Conservation (phyloP, 1,140 invertebrate species). For the Steinernema feltiae region DNA sequence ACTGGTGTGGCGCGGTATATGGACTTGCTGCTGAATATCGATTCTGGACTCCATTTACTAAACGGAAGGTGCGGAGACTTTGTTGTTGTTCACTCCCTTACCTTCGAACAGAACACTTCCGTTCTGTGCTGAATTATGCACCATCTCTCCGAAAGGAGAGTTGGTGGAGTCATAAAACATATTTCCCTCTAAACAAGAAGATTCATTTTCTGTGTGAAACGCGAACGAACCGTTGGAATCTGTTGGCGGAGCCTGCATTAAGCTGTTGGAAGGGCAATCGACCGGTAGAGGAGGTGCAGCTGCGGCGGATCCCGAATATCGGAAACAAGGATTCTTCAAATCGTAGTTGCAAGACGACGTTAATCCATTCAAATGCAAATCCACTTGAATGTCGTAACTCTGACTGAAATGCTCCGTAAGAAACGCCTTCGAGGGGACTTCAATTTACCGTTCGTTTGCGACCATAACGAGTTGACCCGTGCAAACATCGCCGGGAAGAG, state of each 20-base stretch:
- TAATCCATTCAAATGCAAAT: slow-evolving; percentile 76
- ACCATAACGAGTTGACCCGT: slow-evolving; percentile 78
- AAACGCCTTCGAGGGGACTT: too few relatives aligned
- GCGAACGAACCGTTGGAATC: background rate
- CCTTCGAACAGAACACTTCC: background rate
- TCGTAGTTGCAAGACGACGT: slow-evolving; percentile 65
- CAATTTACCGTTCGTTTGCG: slow-evolving; percentile 77
- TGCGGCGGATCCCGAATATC: slow-evolving; percentile 10
- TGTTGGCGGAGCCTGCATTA: slow-evolving; percentile 18
- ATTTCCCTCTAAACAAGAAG: background rate
- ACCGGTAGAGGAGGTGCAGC: background rate
- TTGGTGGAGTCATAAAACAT: slow-evolving; percentile 8
- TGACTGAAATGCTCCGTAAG: slow-evolving; percentile 65
- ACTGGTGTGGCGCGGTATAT: background rate
- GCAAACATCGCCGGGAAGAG: slow-evolving; percentile 84
- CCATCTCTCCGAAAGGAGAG: slow-evolving; percentile 9
- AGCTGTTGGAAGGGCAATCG: background rate
- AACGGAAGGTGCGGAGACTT: background rate
- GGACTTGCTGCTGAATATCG: background rate
- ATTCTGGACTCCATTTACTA: background rate
- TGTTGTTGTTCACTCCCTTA: background rate
- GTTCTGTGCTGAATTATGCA: background rate
- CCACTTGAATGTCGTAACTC: slow-evolving; percentile 98
- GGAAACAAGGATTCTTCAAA: slow-evolving; percentile 21
- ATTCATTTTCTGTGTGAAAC: background rate